Percentiles rank a stretch among this genome's conserved stretches.
Evolutionary conservation across 2,888 invertebrate species (phyloP).

Genomic region (Sminthurides aquaticus): DNA sequence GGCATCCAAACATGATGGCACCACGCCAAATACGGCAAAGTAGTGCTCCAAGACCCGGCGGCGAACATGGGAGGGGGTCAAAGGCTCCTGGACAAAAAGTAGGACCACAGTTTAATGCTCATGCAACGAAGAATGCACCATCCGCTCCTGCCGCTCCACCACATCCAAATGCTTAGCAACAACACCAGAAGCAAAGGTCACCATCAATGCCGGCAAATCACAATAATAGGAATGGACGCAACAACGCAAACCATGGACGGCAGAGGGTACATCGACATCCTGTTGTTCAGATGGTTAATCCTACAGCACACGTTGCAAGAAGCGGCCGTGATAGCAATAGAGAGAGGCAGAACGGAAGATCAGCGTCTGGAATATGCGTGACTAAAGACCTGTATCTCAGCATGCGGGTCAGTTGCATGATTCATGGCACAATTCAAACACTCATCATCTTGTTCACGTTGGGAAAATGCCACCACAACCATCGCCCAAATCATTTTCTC

Average conservation of each 20-base stretch:
- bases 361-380: slow-evolving; percentile 8
- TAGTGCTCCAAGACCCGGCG: not conserved
- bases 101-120: not conserved
- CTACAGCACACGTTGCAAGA: not conserved
- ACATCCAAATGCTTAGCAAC: not conserved
- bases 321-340: not conserved
- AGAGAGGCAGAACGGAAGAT: slow-evolving; percentile 12
- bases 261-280: not conserved
- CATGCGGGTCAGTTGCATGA: slow-evolving; percentile 41
- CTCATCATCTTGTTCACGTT: slow-evolving; percentile 40
- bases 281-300: not conserved
- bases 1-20: slow-evolving; percentile 30
- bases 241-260: not conserved
- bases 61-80: not conserved
- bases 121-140: not conserved
- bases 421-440: slow-evolving; percentile 42
- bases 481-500: slow-evolving; percentile 1
- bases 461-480: slow-evolving; percentile 14
- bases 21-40: slow-evolving; percentile 15
- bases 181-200: not conserved
- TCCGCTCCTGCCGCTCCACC: not conserved
- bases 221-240: not conserved
- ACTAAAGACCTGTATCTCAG: slow-evolving; percentile 39
- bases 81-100: not conserved
- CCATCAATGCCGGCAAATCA: not conserved